Conservation (phyloP, 1,140 invertebrate genomes). For the Andricus grossulariae region DNA sequence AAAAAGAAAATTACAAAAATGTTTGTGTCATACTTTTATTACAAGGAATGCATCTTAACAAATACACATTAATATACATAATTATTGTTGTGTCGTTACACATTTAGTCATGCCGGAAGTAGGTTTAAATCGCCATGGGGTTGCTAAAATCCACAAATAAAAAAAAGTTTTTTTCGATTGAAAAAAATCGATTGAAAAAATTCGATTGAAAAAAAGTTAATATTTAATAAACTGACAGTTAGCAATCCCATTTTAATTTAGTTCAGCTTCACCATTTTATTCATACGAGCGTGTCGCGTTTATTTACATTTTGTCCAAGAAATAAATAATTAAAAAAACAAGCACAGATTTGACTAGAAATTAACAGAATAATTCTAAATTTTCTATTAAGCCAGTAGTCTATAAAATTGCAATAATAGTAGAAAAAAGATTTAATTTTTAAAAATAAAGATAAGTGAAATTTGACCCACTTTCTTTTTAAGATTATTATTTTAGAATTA, state of each 20-base stretch:
- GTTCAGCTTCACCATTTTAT: conserved; percentile 6
- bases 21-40: conserved; percentile 56
- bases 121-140: conserved; percentile 20
- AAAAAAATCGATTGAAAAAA: too few species aligned
- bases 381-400: too few species aligned
- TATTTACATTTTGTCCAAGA: conserved; percentile 38
- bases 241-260: background rate
- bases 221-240: background rate
- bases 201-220: too few species aligned
- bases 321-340: background rate
- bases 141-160: background rate
- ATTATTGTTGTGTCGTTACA: conserved; percentile 43
- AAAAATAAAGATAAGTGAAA: too few species aligned
- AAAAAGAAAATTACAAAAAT: background rate
- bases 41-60: conserved; percentile 64
- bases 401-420: too few species aligned
- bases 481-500: too few species aligned
- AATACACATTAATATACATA: conserved; percentile 58
- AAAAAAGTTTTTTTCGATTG: too few species aligned
- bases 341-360: background rate
- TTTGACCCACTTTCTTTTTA: too few species aligned
- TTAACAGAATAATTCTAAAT: background rate
- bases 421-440: too few species aligned
- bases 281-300: conserved; percentile 22
- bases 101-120: conserved; percentile 32